Evolutionary conservation across 2,888 invertebrate species (phyloP), one percentile per base, ranked within the genome.

Genomic region (Trisateles emortualis): DNA sequence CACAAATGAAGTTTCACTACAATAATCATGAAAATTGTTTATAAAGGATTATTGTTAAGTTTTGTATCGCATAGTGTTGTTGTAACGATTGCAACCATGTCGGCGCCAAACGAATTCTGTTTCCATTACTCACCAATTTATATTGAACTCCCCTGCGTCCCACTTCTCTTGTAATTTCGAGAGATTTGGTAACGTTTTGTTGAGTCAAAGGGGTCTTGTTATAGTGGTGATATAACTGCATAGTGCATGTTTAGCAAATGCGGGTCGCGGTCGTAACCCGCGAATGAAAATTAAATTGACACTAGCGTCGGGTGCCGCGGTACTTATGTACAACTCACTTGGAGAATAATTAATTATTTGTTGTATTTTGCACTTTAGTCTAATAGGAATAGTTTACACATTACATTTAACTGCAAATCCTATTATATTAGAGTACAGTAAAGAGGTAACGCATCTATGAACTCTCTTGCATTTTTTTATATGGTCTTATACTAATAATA

Each of bases 261-360:
- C 61, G 53, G 64, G 59, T 59, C 41, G 42, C 56, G 59, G 54
- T 68, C 64, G 67, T 71, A 74, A 72, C 67, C 69, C 47, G 63
- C 51, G 59, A 74, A 75, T 74, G 72, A 72, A 78, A 78, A 77
- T 78, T 78, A 73, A 77, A 76, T 72, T 74, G 72, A 72, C 72
- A 72, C 61, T 45, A 33, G 35, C 53, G 66, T 45, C 45, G 53
- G 16, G 51, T 49, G 30, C 44, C 35, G 38, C 33, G 38, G 42
- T 54, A 56, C 60, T 50, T 60, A 59, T 46, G 38, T 44, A 29
- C 36, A 44, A 44, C 45, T 54, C 52, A 24, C 54, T 51, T n/a
- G 16, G 11, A 30, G 52, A 50, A 62, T 69, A 54, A 41, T 59
- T 58, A 58, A 55, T 58, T 62, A 38, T 67, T 58, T 69, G 46